phyloP scores from a whole-genome alignment of 2,113 vertebrate species.

The Neoarius graeffei region DNA sequence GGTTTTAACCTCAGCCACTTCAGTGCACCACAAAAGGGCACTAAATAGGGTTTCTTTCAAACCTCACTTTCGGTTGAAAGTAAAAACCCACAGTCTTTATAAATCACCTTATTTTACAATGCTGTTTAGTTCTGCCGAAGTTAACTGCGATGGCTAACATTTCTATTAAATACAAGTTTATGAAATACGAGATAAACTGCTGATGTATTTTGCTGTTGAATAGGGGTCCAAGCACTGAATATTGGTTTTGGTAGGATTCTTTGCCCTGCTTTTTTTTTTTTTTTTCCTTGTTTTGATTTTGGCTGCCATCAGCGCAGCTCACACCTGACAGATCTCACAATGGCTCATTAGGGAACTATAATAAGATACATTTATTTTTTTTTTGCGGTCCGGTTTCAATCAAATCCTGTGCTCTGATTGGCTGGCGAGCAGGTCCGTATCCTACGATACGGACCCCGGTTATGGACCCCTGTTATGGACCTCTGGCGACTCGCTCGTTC shows the following conservation, averaged over 20 bases:
- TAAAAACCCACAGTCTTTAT: neutral
- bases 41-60: neutral
- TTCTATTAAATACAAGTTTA: neutral
- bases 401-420: too few species aligned
- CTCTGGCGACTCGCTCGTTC: too few species aligned
- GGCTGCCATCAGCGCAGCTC: neutral
- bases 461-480: too few species aligned
- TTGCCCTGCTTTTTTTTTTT: neutral
- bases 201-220: neutral
- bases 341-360: neutral
- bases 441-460: too few species aligned
- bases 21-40: neutral
- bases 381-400: too few species aligned
- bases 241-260: neutral
- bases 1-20: slow-evolving; percentile 13
- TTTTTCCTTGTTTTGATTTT: neutral
- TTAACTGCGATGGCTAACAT: neutral
- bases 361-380: neutral
- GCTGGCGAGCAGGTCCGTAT: too few species aligned
- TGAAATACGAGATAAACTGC: neutral
- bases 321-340: neutral
- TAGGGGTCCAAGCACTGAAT: neutral
- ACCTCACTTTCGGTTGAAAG: neutral
- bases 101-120: neutral
- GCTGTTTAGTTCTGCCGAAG: neutral